Base-by-base conservation (phyloP, 2,797 vertebrate species). In the Danio choprae region DNA sequence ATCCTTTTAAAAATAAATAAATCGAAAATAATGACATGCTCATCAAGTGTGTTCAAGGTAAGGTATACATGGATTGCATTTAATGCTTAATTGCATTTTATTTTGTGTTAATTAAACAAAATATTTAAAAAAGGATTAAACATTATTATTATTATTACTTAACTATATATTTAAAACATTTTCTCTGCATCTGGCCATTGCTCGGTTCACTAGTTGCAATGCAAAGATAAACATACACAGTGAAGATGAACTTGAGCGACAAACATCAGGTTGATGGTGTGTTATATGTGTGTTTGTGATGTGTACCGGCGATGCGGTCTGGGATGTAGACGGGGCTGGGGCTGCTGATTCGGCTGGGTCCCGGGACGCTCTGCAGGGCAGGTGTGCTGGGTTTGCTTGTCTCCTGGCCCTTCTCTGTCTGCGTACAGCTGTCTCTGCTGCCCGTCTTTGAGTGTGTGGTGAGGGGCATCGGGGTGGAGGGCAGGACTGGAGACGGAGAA, bases 401-500 rank as follows among this genome's bases (percentile, higher is more conserved):
- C 40, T 97, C 97, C 0, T 89, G 93, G 55, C 95, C 94, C 81
- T 96, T 92, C 59, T 99, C 98, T 0, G 98, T 99, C 89, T 99
- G 98, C 0, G 98, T 99, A 91, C 95, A 97, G 92, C 98, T 98
- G 91, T 99, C 98, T 59, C 95, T 93, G 91, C 98, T 99, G 88
- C 97, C 96, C 0, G 96, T 97, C 91, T 99, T 99, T 0, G 96
- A 97, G 90, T 99, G 98, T 16, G 81, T 22, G 53, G 94, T 93
- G 0, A 95, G 91, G 0, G 94, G 92, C 89, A 97, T 87, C 0
- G 96, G 96, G 2, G 95, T 96, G 15, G 94, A 96, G 29, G 96
- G 95, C 2, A 96, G 93, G 40, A 98, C 95, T 0, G 98, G 98
- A 0, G 97, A 98, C 0, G 97, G 97, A 0, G 96, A 98, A 2